Conservation (phyloP, 2,113 vertebrate species). For the Siniperca knerii region DNA sequence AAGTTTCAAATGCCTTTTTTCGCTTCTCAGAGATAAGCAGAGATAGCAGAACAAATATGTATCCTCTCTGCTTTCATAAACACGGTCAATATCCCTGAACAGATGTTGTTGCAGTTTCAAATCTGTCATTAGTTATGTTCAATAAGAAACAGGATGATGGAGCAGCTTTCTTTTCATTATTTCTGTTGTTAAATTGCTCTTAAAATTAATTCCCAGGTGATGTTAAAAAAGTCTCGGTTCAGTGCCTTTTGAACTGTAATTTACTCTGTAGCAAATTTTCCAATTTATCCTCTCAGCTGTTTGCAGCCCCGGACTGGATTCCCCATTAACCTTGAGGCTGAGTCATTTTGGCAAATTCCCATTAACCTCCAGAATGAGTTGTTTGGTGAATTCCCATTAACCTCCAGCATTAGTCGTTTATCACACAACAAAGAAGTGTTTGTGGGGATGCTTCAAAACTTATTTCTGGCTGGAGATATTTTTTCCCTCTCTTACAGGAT, state of each 20-base stretch:
- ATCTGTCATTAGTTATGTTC: slow-evolving; percentile 13
- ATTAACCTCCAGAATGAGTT: slow-evolving; percentile 55
- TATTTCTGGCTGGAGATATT: slow-evolving; percentile 24
- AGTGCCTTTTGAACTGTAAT: slow-evolving; percentile 56
- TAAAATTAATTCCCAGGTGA: slow-evolving; percentile 51
- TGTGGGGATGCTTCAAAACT: neutral
- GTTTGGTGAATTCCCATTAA: slow-evolving; percentile 63
- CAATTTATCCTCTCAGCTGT: slow-evolving; percentile 60
- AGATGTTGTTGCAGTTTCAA: slow-evolving; percentile 14
- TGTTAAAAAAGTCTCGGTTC: slow-evolving; percentile 52
- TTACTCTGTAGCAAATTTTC: slow-evolving; percentile 61
- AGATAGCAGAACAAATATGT: slow-evolving; percentile 4
- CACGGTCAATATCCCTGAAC: neutral
- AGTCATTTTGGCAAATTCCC: slow-evolving; percentile 58
- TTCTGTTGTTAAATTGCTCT: slow-evolving; percentile 48
- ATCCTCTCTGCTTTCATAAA: neutral
- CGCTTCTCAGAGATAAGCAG: neutral
- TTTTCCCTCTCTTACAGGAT: neutral
- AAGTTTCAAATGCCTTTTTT: neutral
- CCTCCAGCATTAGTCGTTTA: slow-evolving; percentile 42
- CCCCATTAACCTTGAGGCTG: slow-evolving; percentile 69
- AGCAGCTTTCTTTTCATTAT: slow-evolving; percentile 41
- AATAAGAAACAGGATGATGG: neutral
- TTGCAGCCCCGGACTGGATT: slow-evolving; percentile 55
- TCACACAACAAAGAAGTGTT: slow-evolving; percentile 33